These are phyloP conservation scores for Chironex yamaguchii DNA, from an alignment of 30 jellyfish, hydroid and myxozoan species.

Conservation along the genomic window DNA sequence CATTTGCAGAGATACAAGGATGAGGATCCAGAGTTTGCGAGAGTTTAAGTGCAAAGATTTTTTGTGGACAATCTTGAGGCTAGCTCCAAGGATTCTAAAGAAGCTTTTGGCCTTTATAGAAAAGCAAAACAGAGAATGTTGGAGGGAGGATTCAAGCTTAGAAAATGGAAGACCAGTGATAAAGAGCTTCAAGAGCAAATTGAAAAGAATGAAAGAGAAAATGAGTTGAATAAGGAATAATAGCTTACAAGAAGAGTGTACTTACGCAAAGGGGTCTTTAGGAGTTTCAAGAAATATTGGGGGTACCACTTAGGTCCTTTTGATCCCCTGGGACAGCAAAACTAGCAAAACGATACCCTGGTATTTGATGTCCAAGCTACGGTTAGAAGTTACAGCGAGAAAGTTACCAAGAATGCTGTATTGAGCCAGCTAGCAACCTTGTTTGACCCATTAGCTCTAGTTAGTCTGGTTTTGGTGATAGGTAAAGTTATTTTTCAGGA, in stretches of 20 bases:
- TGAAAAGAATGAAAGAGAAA: constrained; percentile 33
- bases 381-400: neutral
- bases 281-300: constrained; percentile 48
- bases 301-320: constrained; percentile 55
- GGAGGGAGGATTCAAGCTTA: too few relatives aligned
- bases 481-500: constrained; percentile 56
- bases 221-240: neutral
- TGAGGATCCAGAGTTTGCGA: constrained; percentile 10
- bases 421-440: constrained; percentile 36
- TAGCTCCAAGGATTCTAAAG: too few relatives aligned
- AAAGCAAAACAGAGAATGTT: too few relatives aligned
- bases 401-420: constrained; percentile 37
- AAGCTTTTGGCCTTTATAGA: too few relatives aligned
- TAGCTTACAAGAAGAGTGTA: neutral
- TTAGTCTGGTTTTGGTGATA: constrained; percentile 47
- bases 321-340: constrained; percentile 61
- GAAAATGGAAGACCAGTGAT: constrained; percentile 40
- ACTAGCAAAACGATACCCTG: constrained; percentile 34
- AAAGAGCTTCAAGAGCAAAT: constrained; percentile 8
- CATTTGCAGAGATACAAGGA: constrained; percentile 10
- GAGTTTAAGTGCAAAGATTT: neutral
- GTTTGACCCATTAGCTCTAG: constrained; percentile 50
- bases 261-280: constrained; percentile 40
- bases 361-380: constrained; percentile 17
- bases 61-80: too few relatives aligned